phyloP scores from a whole-genome alignment of 2,888 invertebrate species.

The Cephus pulcher region DNA sequence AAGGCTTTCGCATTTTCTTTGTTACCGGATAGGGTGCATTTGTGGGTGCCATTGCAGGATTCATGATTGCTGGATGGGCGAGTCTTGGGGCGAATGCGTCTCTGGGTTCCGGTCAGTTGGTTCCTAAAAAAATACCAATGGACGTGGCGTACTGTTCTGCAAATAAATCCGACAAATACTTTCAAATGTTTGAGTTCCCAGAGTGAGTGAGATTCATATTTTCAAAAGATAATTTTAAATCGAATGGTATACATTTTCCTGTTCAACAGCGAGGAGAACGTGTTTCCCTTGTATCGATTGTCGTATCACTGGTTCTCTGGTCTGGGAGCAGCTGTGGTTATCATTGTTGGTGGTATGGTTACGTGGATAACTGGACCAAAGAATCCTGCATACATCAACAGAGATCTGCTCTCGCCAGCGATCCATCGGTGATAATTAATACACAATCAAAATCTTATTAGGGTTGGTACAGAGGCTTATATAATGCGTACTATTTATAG shows the following conservation, averaged over 20 bases:
- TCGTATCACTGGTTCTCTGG: conserved; percentile 88
- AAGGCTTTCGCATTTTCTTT: conserved; percentile 26
- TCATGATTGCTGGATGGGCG: conserved; percentile 72
- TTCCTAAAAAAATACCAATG: conserved; percentile 71
- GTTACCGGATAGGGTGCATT: conserved; percentile 57
- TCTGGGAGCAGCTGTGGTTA: conserved; percentile 75
- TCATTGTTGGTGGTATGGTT: conserved; percentile 76
- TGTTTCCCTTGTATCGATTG: conserved; percentile 81
- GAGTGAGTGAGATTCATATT: conserved; percentile 22
- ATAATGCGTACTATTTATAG: neutral
- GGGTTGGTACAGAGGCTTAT: neutral
- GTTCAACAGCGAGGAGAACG: conserved; percentile 61
- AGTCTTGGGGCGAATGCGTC: conserved; percentile 78
- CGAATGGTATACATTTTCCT: conserved; percentile 6
- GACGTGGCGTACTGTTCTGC: conserved; percentile 66
- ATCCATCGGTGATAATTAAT: conserved; percentile 66
- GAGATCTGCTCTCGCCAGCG: conserved; percentile 72
- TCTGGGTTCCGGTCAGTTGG: conserved; percentile 71
- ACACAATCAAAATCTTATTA: conserved; percentile 13
- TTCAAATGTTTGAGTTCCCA: conserved; percentile 44
- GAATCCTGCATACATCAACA: conserved; percentile 69
- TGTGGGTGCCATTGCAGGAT: conserved; percentile 73
- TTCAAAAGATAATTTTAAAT: neutral
- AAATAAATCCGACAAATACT: conserved; percentile 54
- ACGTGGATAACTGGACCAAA: conserved; percentile 71